Evolutionary conservation across 1,140 invertebrate species (phyloP), one percentile per base, ranked within the genome.

Genomic region (Triops cancriformis): DNA sequence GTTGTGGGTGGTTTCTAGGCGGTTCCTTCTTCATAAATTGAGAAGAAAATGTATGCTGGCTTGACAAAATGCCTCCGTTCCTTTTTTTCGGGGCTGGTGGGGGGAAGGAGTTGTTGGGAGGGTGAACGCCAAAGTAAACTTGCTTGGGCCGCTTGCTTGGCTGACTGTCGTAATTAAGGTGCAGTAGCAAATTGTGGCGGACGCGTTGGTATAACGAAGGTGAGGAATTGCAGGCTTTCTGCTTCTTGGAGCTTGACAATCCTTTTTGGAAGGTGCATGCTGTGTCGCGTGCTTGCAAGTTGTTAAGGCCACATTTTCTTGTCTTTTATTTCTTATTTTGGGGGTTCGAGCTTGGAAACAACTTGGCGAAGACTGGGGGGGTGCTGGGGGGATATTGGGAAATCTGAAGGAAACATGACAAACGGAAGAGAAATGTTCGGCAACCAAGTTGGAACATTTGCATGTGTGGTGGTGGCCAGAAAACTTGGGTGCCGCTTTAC

Each of bases 91-190:
- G 43, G 43, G 43, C 18, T 45, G 43, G 43, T 11, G n/a, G n/a
- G n/a, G n/a, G n/a, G n/a, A n/a, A n/a, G n/a, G n/a, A n/a, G n/a
- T n/a, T n/a, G n/a, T n/a, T 64, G 23, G 23, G n/a, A 64, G 51
- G 23, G 51, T n/a, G 9, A 64, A 18, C 51, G 23, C 3, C 5
- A 64, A 64, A 64, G 23, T 64, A 5, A 64, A 23, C n/a, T 23
- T n/a, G 23, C 10, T 23, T 23, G 14, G 14, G 51, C 5, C 3
- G 51, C 23, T n/a, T 64, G 51, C n/a, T 64, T 64, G 51, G 51
- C 51, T 64, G 51, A 64, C 51, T 64, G 7, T 64, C 51, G 51
- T 64, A 64, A 64, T 64, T 23, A 64, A 64, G 51, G 51, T 64
- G 51, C 23, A 64, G 51, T 6, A 23, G 51, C 51, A 64, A 64